Percentiles rank a stretch among this genome's conserved stretches.
phyloP scores from a whole-genome alignment of 2,888 invertebrate species.

The Leistus spinibarbis region DNA sequence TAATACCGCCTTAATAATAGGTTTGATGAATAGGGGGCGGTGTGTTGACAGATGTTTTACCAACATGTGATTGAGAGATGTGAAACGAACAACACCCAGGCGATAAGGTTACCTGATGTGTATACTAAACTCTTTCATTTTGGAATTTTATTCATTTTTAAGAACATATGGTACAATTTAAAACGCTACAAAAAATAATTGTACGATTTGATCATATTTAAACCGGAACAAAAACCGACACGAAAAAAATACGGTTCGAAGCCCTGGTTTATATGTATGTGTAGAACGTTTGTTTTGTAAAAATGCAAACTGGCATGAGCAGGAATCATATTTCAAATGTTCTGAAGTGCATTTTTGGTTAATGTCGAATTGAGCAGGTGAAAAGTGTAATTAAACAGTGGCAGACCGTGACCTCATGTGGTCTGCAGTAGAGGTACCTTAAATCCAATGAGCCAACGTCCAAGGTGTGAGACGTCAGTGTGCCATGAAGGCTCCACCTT shows the following conservation, averaged over 20 bases:
- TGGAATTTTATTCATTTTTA: background rate
- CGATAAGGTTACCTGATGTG: conserved; percentile 22
- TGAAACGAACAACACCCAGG: conserved; percentile 23
- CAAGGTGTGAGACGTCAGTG: conserved; percentile 1
- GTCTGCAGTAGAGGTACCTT: too few relatives aligned
- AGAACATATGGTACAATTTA: background rate
- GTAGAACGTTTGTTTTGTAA: too few relatives aligned
- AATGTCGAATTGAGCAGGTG: too few relatives aligned
- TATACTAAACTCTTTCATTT: background rate
- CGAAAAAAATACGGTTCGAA: too few relatives aligned
- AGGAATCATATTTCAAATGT: too few relatives aligned
- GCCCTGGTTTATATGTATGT: too few relatives aligned
- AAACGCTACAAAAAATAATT: background rate
- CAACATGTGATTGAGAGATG: conserved; percentile 47
- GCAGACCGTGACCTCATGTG: background rate
- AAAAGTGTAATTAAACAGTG: too few relatives aligned
- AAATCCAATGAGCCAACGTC: background rate
- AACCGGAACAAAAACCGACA: too few relatives aligned
- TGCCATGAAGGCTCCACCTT: background rate
- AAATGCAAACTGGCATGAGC: too few relatives aligned
- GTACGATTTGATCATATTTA: too few relatives aligned
- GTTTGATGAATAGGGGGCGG: conserved; percentile 54
- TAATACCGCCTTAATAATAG: conserved; percentile 54
- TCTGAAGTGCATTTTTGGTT: too few relatives aligned
- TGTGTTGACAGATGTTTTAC: conserved; percentile 59